phyloP scores from a whole-genome alignment of 2,797 vertebrate genomes.

The Sebastiscus tertius region DNA sequence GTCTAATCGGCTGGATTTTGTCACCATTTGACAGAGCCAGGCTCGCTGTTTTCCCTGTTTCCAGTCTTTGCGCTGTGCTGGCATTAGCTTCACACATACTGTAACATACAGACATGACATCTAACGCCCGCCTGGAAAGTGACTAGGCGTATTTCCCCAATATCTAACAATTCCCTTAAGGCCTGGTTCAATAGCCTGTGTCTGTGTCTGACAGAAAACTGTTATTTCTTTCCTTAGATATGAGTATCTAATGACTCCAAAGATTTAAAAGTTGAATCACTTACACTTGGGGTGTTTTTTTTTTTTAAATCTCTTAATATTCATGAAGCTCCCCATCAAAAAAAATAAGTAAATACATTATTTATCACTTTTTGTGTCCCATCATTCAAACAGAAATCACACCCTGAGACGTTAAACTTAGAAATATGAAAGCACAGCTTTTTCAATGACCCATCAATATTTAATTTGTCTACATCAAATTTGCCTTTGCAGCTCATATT shows the following conservation, averaged over 20 bases:
- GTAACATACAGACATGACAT: not conserved
- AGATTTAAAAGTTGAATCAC: slow-evolving; percentile 35
- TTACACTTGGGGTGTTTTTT: not conserved
- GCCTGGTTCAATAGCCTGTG: not conserved
- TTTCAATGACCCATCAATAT: slow-evolving; percentile 75
- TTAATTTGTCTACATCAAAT: slow-evolving; percentile 75
- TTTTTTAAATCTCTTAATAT: slow-evolving; percentile 32
- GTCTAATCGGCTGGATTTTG: not conserved
- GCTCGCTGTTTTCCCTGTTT: not conserved
- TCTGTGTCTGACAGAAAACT: slow-evolving; percentile 8
- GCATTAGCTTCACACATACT: not conserved
- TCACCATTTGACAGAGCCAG: not conserved
- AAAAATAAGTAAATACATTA: slow-evolving; percentile 56
- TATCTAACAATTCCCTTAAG: slow-evolving; percentile 9
- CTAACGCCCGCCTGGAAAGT: not conserved
- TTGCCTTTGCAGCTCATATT: slow-evolving; percentile 67
- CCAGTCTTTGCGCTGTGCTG: not conserved
- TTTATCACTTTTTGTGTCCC: slow-evolving; percentile 44
- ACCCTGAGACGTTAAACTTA: slow-evolving; percentile 44
- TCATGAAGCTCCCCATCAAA: slow-evolving; percentile 32
- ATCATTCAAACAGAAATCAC: slow-evolving; percentile 44
- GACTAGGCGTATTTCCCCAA: not conserved
- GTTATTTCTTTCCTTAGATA: slow-evolving; percentile 28
- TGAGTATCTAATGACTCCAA: slow-evolving; percentile 24
- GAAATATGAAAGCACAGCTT: slow-evolving; percentile 45